A percentile compares a stretch with the other conserved stretches of the same genome.
phyloP scores from a whole-genome alignment of 2,113 vertebrate genomes.

The human region GRCh38 chrX:8415501-8416000 shows the following conservation, averaged over 20 bases:
- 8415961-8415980: not conserved
- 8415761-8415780: not conserved
- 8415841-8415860: not conserved
- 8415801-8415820: not conserved
- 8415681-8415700: not conserved
- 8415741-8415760: not conserved
- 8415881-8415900: not conserved
- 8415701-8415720: not conserved
- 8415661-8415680: not conserved
- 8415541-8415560: rapidly evolving
- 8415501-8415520: not conserved
- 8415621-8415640: not conserved
- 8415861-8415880: not conserved
- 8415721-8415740: not conserved
- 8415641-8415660: not conserved
- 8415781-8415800: not conserved
- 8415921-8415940: not conserved
- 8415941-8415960: not conserved
- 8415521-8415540: not conserved
- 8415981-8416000: not conserved
- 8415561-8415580: not conserved
- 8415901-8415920: not conserved
- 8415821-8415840: not conserved
- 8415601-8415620: not conserved
- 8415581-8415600: not conserved